These are phyloP conservation scores for Hylaeus anthracinus DNA, from an alignment of 1,140 invertebrate species.

Conservation along the genomic window DNA sequence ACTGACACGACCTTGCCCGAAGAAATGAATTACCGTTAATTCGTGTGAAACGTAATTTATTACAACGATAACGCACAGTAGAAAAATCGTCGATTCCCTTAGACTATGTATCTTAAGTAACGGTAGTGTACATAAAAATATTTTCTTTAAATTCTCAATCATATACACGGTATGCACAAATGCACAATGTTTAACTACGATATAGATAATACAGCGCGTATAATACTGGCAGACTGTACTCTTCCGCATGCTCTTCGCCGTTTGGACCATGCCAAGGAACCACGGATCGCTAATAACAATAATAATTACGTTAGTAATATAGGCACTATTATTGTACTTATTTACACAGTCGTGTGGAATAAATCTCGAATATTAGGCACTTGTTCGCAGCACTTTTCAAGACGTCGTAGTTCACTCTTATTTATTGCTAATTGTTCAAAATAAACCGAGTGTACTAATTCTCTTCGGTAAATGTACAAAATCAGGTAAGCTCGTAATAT, in stretches of 20 bases:
- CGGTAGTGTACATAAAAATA: conserved; percentile 29
- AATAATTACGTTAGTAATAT: neutral
- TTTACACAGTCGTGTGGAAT: conserved; percentile 18
- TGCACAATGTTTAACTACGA: neutral
- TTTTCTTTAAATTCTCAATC: conserved; percentile 2
- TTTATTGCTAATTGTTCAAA: neutral
- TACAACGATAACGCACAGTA: conserved; percentile 36
- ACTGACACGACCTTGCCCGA: neutral
- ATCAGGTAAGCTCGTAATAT: neutral
- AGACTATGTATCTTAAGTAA: conserved; percentile 45
- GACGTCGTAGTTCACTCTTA: no score
- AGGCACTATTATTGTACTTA: conserved; percentile 35
- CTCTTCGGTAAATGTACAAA: neutral
- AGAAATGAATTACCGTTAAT: neutral
- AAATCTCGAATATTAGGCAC: conserved; percentile 7
- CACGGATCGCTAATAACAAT: conserved; percentile 7
- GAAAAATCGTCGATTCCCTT: conserved; percentile 21
- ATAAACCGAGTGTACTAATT: neutral
- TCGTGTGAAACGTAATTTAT: conserved; percentile 26
- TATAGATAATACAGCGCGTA: neutral
- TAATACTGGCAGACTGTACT: conserved; percentile 30
- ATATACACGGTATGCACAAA: conserved; percentile 1
- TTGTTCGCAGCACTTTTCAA: neutral
- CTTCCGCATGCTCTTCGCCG: neutral
- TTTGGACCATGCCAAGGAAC: neutral